Base-by-base conservation (phyloP, 2,888 invertebrate species). In the Hemaris fuciformis region DNA sequence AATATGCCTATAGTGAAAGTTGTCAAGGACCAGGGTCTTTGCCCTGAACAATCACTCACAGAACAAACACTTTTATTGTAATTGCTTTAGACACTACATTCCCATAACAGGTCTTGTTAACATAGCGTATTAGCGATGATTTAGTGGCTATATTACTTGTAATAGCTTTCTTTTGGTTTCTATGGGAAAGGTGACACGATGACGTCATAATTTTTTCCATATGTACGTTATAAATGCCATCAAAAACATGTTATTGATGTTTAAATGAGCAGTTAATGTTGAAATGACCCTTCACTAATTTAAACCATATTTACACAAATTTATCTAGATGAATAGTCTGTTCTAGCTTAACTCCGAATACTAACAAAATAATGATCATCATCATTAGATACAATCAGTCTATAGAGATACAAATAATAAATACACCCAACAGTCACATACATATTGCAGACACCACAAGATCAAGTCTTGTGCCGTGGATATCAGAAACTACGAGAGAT, bases 11-110 rank as follows among this genome's bases (percentile, higher is more conserved):
- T 60, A 74, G 79, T 67, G 80, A 80, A 80, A 80, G 80, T 66
- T 66, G 53, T 67, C 68, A 79, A 77, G 79, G 80, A 78, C 74
- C 18, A 68, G 67, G 79, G 78, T 80, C 80, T 74, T 73, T 76
- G 77, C 70, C 76, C 77, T 66, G 53, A 57, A 57, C 64, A 27
- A 61, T 66, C 65, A 65, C 59, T n/a, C 31, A 31, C 18, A 18
- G 8, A 7, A 53, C 27, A 31, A 53, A 53, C 53, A 27, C 53
- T 31, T 10, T 18, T 53, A 53, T 31, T 53, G 0, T 18, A 18
- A 31, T 53, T 18, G 31, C 10, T 18, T 20, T 53, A 31, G 27
- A 18, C 5, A 31, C 18, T 27, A 3, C 31, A 53, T 31, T 20
- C 31, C 18, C 27, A 15, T 4, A 18, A 15, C 27, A 53, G 3